Evolutionary conservation across 2,888 invertebrate species (phyloP).

Genomic region (Oxyteleia sp.): DNA sequence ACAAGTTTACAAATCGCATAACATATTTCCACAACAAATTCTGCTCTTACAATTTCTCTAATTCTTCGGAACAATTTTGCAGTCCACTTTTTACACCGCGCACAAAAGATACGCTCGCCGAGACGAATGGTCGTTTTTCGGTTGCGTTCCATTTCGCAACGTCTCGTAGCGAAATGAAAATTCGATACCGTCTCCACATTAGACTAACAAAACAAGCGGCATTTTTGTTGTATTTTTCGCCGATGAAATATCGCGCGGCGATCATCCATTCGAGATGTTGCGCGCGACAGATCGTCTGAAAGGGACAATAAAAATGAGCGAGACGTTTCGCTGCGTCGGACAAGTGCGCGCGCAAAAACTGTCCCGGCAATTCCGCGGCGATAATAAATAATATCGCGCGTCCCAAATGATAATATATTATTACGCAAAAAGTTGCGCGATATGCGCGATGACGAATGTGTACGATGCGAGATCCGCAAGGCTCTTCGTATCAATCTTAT

Average conservation of each 20-base stretch:
- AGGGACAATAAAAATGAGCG: slow-evolving; percentile 27
- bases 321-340: slow-evolving; percentile 33
- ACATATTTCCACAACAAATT: background rate
- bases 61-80: background rate
- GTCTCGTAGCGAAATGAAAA: slow-evolving; percentile 8
- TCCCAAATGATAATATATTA: slow-evolving; percentile 66
- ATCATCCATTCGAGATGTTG: slow-evolving; percentile 51
- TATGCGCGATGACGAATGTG: slow-evolving; percentile 67
- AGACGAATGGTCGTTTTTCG: slow-evolving; percentile 41
- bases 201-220: slow-evolving; percentile 49
- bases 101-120: background rate
- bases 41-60: background rate
- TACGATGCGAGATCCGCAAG: slow-evolving; percentile 51
- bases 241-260: slow-evolving; percentile 49
- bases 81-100: background rate
- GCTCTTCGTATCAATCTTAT: slow-evolving; percentile 79
- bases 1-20: background rate
- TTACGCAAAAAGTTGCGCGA: slow-evolving; percentile 57
- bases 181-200: slow-evolving; percentile 41
- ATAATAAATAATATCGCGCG: slow-evolving; percentile 58
- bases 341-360: slow-evolving; percentile 39
- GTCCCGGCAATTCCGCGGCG: slow-evolving; percentile 26
- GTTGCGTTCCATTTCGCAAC: slow-evolving; percentile 34
- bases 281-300: slow-evolving; percentile 47
- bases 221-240: slow-evolving; percentile 31